A percentile compares a stretch with the other conserved stretches of the same genome.
These are phyloP conservation scores for Coracopsis vasa DNA, from an alignment of 2,113 vertebrate species.

Conservation along the genomic window DNA sequence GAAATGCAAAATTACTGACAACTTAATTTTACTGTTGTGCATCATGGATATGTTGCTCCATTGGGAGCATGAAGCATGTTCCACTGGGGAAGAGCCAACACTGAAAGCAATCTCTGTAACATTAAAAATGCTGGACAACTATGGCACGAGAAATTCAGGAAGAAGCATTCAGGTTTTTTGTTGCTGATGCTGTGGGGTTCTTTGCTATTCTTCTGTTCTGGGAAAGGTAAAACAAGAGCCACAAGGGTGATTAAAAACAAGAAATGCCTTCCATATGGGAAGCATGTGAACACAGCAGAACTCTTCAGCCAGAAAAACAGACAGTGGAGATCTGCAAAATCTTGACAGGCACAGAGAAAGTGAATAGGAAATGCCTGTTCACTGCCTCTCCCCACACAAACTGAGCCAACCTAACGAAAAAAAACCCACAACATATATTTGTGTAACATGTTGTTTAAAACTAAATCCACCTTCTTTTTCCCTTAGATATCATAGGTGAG, in stretches of 20 bases:
- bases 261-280: neutral
- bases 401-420: neutral
- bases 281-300: neutral
- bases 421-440: neutral
- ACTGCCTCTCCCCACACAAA: neutral
- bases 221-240: conserved; percentile 11
- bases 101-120: neutral
- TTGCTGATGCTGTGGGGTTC: neutral
- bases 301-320: neutral
- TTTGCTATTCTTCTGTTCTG: neutral
- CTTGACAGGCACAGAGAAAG: neutral
- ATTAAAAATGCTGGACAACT: neutral
- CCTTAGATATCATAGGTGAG: fast-evolving
- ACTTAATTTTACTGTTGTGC: neutral
- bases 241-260: neutral
- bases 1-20: neutral
- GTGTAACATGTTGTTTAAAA: neutral
- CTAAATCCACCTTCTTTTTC: neutral
- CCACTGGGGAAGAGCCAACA: neutral
- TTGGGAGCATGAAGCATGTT: neutral
- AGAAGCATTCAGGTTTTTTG: neutral
- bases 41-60: neutral
- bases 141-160: neutral
- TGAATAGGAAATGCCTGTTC: neutral
- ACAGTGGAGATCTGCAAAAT: neutral